A percentile compares a stretch with the other conserved stretches of the same genome.
Evolutionary conservation across 2,113 vertebrate species (phyloP).

Genomic region (Edolisoma coerulescens): DNA sequence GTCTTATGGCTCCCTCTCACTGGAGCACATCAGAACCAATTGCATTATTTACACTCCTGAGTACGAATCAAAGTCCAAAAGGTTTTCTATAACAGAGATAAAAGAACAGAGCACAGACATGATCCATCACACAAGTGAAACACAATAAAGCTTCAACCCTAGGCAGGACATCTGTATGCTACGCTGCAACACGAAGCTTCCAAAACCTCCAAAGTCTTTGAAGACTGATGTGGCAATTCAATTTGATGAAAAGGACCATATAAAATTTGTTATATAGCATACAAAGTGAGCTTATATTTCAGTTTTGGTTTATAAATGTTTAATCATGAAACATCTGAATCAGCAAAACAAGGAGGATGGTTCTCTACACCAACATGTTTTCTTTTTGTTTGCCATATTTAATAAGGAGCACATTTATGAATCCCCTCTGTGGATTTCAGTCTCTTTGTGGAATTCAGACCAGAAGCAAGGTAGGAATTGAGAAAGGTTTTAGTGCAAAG

Average conservation of each 20-base stretch:
- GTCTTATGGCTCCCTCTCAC: not conserved
- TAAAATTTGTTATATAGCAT: not conserved
- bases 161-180: conserved; percentile 35
- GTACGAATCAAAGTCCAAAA: conserved; percentile 16
- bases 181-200: not conserved
- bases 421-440: not conserved
- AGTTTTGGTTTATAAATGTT: conserved; percentile 24
- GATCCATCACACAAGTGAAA: conserved; percentile 40
- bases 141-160: conserved; percentile 2
- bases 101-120: not conserved
- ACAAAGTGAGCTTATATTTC: conserved; percentile 21
- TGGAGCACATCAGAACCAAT: not conserved
- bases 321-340: conserved; percentile 20
- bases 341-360: not conserved
- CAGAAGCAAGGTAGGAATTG: not conserved
- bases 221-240: conserved; percentile 27
- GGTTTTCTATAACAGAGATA: conserved; percentile 1
- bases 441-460: not conserved
- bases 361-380: not conserved
- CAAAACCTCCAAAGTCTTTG: conserved; percentile 20
- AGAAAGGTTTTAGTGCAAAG: not conserved
- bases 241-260: not conserved
- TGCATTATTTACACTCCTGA: conserved; percentile 21
- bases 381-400: not conserved
- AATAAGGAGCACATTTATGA: not conserved